Evolutionary conservation across 2,888 invertebrate species (phyloP), one percentile per base, ranked within the genome.

Genomic region (Drosophila pseudotalamancana): DNA sequence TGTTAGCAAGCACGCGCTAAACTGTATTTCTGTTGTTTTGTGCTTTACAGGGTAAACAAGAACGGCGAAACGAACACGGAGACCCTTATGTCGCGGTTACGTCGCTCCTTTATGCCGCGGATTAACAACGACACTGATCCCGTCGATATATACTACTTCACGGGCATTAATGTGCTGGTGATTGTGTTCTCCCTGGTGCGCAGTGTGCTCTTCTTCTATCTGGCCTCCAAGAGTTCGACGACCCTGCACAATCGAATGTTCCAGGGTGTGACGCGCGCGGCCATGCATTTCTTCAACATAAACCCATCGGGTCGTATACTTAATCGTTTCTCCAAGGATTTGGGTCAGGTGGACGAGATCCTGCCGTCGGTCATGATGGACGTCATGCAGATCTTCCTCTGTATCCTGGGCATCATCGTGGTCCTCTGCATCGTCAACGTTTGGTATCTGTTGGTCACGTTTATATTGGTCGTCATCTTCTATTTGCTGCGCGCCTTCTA

Each of bases 311-410:
- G 96, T 0, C 92, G 96, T 31, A 95, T 98, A 77, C 92, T 98
- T 42, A 98, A 97, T 91, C 92, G 98, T 32, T 97, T 98, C 91
- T 95, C 97, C 0, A 97, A 97, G 90, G 98, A 98, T 88, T 94
- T 97, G 93, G 97, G 91, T 27, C 76, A 92, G 92, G 74, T 94
- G 89, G 92, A 92, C 72, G 92, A 92, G 72, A 87, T 91, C 8
- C 54, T 92, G 35, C 92, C 92, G 0, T 80, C 89, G 4, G 91
- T 91, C 2, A 89, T 92, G 89, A 90, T 92, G 82, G 92, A 92
- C 75, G 90, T 90, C 2, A 72, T 90, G 57, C 95, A 97, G 93
- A 95, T 98, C 65, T 95, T 96, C 14, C 92, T 97, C 4, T 93
- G 95, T 0, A 92, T 97, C 23, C 91, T 95, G 71, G 97, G 97